These are phyloP conservation scores for Sciaenops ocellatus DNA, from an alignment of 2,797 vertebrate species.

Conservation along the genomic window DNA sequence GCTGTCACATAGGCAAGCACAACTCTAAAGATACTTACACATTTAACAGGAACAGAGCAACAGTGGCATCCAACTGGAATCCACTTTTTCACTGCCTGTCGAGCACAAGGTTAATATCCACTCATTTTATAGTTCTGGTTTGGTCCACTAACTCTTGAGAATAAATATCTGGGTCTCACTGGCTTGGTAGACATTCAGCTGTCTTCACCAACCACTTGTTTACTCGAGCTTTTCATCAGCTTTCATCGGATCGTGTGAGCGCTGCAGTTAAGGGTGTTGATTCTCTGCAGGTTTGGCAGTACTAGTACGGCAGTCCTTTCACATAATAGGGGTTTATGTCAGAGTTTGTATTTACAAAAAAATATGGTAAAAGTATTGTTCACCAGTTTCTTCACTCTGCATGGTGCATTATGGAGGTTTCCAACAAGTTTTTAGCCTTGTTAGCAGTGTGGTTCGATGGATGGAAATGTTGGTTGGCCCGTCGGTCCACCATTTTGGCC, in stretches of 20 bases:
- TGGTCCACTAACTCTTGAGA: neutral
- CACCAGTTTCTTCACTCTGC: no score
- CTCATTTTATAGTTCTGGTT: neutral
- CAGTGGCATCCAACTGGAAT: neutral
- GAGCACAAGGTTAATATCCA: neutral
- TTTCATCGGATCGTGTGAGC: neutral
- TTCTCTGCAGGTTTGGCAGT: neutral
- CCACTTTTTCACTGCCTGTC: neutral
- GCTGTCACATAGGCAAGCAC: neutral
- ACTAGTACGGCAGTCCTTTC: no score
- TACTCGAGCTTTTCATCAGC: neutral
- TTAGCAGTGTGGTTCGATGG: no score
- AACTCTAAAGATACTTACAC: neutral
- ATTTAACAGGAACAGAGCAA: neutral
- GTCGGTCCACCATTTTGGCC: no score
- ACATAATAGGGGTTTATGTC: neutral
- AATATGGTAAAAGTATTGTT: neutral
- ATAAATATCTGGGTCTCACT: neutral
- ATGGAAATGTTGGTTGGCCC: no score
- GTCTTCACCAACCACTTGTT: neutral
- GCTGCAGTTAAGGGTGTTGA: neutral
- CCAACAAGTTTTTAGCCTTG: no score
- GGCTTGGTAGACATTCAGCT: neutral
- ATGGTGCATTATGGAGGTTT: no score
- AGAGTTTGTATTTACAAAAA: neutral